Percentiles rank a stretch among this genome's conserved stretches.
phyloP scores from a whole-genome alignment of 2,797 vertebrate species.

The Peromyscus nudipes region DNA sequence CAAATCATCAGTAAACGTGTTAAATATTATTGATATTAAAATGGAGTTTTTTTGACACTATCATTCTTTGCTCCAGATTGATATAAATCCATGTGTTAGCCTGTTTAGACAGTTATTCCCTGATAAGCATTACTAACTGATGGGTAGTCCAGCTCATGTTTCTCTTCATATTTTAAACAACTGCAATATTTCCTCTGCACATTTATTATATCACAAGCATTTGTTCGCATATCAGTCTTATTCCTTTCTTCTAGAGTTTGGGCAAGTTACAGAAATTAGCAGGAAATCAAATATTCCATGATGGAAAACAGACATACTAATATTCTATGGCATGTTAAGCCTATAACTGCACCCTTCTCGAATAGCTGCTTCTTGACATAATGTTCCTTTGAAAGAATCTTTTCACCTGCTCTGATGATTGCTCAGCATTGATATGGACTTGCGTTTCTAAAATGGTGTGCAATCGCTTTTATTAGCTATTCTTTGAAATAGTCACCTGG shows the following conservation, averaged over 20 bases:
- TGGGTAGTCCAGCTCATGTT: neutral
- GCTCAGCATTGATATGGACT: constrained; percentile 43
- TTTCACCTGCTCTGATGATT: constrained; percentile 42
- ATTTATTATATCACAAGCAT: constrained; percentile 1
- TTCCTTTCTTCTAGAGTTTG: neutral
- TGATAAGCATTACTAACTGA: neutral
- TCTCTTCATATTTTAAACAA: constrained; percentile 34
- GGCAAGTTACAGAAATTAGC: constrained; percentile 17
- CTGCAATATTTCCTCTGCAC: neutral
- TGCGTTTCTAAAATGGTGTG: constrained; percentile 47
- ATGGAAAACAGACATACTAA: neutral
- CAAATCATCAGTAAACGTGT: neutral
- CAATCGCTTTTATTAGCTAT: constrained; percentile 72
- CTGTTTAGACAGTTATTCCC: neutral
- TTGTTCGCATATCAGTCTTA: neutral
- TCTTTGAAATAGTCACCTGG: constrained; percentile 53
- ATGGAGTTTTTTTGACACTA: neutral
- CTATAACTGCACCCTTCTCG: constrained; percentile 14
- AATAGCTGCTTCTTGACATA: constrained; percentile 42
- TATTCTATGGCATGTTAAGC: constrained; percentile 11
- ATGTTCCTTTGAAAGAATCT: constrained; percentile 55
- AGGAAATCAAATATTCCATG: neutral
- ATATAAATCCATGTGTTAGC: neutral
- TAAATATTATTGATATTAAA: neutral
- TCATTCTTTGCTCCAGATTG: constrained; percentile 11